Conservation (phyloP, 2,113 vertebrate species). For the Ivindomyrus marchei region DNA sequence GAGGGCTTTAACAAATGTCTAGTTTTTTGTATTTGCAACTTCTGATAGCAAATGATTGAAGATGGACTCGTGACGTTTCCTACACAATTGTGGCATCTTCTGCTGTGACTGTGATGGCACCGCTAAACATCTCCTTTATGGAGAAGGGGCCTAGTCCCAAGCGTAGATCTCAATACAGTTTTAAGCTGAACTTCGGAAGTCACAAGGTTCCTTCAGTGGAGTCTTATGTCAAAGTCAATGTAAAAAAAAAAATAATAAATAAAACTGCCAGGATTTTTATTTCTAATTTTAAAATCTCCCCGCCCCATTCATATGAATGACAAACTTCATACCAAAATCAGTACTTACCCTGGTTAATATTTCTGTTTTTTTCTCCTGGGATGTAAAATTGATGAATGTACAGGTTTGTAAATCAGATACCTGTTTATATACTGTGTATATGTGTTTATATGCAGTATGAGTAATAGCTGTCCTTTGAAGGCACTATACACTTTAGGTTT, state of each 20-base stretch:
- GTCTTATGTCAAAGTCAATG: conserved; percentile 30
- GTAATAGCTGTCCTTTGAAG: conserved; percentile 40
- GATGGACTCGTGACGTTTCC: not conserved
- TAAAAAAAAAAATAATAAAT: conserved; percentile 9
- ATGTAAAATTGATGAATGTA: conserved; percentile 72
- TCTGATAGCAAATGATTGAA: not conserved
- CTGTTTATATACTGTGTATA: conserved; percentile 70
- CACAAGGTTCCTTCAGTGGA: conserved; percentile 29
- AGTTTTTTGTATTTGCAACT: not conserved
- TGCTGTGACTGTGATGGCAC: not conserved
- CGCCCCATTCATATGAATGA: conserved; percentile 9
- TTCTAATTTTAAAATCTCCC: conserved; percentile 26
- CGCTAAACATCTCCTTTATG: not conserved
- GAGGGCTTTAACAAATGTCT: not conserved
- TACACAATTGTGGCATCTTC: not conserved
- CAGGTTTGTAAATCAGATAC: conserved; percentile 69
- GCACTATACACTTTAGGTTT: conserved; percentile 38
- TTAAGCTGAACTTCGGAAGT: conserved; percentile 20
- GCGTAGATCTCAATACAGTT: not conserved
- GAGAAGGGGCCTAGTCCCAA: not conserved
- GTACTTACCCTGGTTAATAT: conserved; percentile 44
- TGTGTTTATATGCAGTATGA: conserved; percentile 65
- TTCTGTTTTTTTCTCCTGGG: conserved; percentile 50
- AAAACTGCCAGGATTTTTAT: conserved; percentile 34
- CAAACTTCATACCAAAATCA: conserved; percentile 34